These are phyloP conservation scores for Cryptoblepharus egeriae DNA, from an alignment of 2,797 vertebrate species.

Conservation along the genomic window DNA sequence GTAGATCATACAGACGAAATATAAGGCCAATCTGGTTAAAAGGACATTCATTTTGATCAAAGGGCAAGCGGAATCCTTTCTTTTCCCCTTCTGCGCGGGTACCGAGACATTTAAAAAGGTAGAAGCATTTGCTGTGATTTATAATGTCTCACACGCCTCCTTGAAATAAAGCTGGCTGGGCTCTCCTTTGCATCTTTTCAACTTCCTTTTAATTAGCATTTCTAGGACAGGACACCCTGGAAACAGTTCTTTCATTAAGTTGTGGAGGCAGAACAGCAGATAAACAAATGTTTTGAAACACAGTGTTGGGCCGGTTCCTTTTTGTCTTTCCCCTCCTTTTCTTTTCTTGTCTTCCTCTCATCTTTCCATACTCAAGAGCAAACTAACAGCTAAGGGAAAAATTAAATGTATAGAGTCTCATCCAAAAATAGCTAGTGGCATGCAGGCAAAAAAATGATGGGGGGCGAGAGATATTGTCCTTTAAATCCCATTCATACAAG, in stretches of 20 bases:
- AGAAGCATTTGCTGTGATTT: slow-evolving; percentile 45
- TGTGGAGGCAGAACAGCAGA: slow-evolving; percentile 46
- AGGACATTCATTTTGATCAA: slow-evolving; percentile 59
- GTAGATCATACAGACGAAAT: slow-evolving; percentile 51
- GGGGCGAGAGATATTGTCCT: slow-evolving; percentile 2
- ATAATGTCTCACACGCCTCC: slow-evolving; percentile 53
- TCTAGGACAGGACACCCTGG: slow-evolving; percentile 57
- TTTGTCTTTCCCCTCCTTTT: slow-evolving; percentile 47
- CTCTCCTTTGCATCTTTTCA: slow-evolving; percentile 53
- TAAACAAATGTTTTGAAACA: slow-evolving; percentile 47
- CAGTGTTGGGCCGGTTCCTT: slow-evolving; percentile 1
- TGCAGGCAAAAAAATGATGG: neutral
- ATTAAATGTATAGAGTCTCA: neutral
- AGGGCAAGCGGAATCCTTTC: slow-evolving; percentile 35
- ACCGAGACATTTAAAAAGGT: slow-evolving; percentile 61
- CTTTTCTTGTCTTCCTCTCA: slow-evolving; percentile 38
- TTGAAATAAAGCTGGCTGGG: slow-evolving; percentile 55
- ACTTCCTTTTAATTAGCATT: slow-evolving; percentile 64
- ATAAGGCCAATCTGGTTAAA: slow-evolving; percentile 55
- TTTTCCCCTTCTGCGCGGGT: slow-evolving; percentile 48
- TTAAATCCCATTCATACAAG: slow-evolving; percentile 21
- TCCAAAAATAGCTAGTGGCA: neutral
- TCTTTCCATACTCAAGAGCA: slow-evolving; percentile 13
- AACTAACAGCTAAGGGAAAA: neutral
- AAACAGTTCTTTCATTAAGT: slow-evolving; percentile 48